Evolutionary conservation across 1,140 invertebrate species (phyloP).

Genomic region (Zaprionus taronus): DNA sequence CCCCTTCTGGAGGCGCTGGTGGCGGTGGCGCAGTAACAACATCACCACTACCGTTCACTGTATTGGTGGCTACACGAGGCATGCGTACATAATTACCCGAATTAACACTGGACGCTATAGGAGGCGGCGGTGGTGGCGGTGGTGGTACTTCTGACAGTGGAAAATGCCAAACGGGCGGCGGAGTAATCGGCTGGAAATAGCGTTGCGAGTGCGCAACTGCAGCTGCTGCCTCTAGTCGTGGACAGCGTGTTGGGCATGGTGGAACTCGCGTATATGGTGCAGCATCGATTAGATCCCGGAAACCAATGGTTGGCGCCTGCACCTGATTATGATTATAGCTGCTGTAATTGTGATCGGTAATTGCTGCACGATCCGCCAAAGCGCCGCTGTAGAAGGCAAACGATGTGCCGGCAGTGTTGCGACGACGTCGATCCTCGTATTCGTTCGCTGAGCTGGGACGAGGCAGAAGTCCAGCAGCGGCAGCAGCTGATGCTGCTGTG

Average conservation of each 20-base stretch:
- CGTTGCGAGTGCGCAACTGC: slow-evolving; percentile 54
- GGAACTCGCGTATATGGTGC: slow-evolving; percentile 29
- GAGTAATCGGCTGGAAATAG: slow-evolving; percentile 65
- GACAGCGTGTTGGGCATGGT: slow-evolving; percentile 48
- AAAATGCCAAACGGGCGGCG: slow-evolving; percentile 60
- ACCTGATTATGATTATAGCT: slow-evolving; percentile 57
- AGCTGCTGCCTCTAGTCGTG: slow-evolving; percentile 48
- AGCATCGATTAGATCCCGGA: slow-evolving; percentile 40
- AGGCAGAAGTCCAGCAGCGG: slow-evolving; percentile 13
- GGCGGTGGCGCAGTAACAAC: slow-evolving; percentile 4
- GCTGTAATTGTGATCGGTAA: slow-evolving; percentile 70
- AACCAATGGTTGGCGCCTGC: slow-evolving; percentile 33
- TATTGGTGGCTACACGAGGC: slow-evolving; percentile 5
- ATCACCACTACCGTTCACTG: neutral
- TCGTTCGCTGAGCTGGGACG: slow-evolving; percentile 38
- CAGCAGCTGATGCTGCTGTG: slow-evolving; percentile 5
- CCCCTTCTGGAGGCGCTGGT: slow-evolving; percentile 17
- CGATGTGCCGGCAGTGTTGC: slow-evolving; percentile 54
- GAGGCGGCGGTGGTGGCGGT: slow-evolving; percentile 26
- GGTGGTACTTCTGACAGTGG: slow-evolving; percentile 24
- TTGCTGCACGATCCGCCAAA: slow-evolving; percentile 57
- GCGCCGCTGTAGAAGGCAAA: slow-evolving; percentile 72
- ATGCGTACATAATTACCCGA: slow-evolving; percentile 29
- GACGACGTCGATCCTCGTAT: slow-evolving; percentile 32
- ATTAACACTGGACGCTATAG: slow-evolving; percentile 13